Base-by-base conservation (phyloP, 2,113 vertebrate species). In the Epinephelus lanceolatus region DNA sequence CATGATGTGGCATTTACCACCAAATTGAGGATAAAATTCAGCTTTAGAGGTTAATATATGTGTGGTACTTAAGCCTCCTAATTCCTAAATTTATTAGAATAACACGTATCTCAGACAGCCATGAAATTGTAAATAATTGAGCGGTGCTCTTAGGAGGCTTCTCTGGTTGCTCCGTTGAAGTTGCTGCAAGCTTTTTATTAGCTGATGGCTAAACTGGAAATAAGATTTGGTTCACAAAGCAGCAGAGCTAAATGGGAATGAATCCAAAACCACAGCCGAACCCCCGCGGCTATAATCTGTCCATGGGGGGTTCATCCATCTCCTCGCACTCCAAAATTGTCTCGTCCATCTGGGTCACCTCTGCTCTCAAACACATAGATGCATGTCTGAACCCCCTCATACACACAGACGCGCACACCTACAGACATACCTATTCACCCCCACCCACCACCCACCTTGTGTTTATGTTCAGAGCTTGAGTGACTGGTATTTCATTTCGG, bases 41-140 rank as follows among this genome's bases (percentile, higher is more conserved):
- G 90, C 85, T 92, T 88, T 86, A 71, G 81, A 91, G 89, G 91
- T 92, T 93, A 91, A 88, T 89, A 84, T 80, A 91, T 89, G 89
- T 83, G 86, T 15, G 52, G 80, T 79, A 85, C 86, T 94, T 90
- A 93, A 88, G 89, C 88, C 70, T 63, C 71, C 77, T 94, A 95
- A 94, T 93, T 93, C 88, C 85, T 88, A 90, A 89, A 93, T 94
- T 92, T 92, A 94, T 92, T 94, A 92, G 88, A 93, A 93, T 93
- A 94, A 95, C 93, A 92, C 86, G 86, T 88, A 92, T 92, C 91
- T 92, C 84, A 87, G 91, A 91, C 94, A 94, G 88, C 89, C 93
- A 88, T 95, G 94, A 94, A 94, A 95, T 94, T 94, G 93, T 94
- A 93, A 94, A 94, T 94, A 95, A 95, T 95, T 94, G 92, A 93